A percentile compares a stretch with the other conserved stretches of the same genome.
Conservation (phyloP, 2,888 invertebrate genomes). For the Aleiodes testaceus region DNA sequence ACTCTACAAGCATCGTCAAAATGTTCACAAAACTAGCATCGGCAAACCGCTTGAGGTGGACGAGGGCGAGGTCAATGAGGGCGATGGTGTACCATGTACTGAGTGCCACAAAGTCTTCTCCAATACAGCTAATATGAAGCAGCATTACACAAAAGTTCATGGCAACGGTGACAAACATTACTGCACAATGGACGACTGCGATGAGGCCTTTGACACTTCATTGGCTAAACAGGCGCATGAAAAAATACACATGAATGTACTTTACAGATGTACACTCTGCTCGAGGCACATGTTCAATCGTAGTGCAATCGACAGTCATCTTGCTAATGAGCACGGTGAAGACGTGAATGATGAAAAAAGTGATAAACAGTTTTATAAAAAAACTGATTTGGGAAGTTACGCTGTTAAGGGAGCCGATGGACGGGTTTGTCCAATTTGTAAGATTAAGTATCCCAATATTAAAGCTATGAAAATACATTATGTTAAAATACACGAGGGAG, state of each 20-base stretch:
- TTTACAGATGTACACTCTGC: conserved; percentile 77
- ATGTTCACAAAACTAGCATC: conserved; percentile 73
- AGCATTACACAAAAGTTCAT: conserved; percentile 72
- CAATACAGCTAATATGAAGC: conserved; percentile 75
- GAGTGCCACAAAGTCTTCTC: conserved; percentile 77
- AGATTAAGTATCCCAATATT: conserved; percentile 67
- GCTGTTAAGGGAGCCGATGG: conserved; percentile 60
- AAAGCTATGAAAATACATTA: conserved; percentile 69
- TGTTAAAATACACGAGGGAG: conserved; percentile 65
- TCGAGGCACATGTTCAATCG: conserved; percentile 77
- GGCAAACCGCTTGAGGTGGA: conserved; percentile 36
- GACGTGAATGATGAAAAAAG: conserved; percentile 54
- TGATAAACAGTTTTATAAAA: conserved; percentile 59
- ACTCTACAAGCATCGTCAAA: conserved; percentile 78
- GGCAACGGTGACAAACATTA: conserved; percentile 52
- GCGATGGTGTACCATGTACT: conserved; percentile 70
- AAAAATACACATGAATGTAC: conserved; percentile 74
- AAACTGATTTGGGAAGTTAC: conserved; percentile 61
- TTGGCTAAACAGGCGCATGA: conserved; percentile 75
- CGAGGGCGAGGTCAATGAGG: conserved; percentile 50
- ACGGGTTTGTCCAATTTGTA: conserved; percentile 64
- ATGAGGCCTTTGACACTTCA: conserved; percentile 74
- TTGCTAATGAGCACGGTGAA: conserved; percentile 74
- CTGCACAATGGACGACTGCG: conserved; percentile 59
- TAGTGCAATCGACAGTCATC: conserved; percentile 76